Percentiles rank a stretch among this genome's conserved stretches.
These are phyloP conservation scores for Mycalesis mineus DNA, from an alignment of 2,888 invertebrate species.

Conservation along the genomic window DNA sequence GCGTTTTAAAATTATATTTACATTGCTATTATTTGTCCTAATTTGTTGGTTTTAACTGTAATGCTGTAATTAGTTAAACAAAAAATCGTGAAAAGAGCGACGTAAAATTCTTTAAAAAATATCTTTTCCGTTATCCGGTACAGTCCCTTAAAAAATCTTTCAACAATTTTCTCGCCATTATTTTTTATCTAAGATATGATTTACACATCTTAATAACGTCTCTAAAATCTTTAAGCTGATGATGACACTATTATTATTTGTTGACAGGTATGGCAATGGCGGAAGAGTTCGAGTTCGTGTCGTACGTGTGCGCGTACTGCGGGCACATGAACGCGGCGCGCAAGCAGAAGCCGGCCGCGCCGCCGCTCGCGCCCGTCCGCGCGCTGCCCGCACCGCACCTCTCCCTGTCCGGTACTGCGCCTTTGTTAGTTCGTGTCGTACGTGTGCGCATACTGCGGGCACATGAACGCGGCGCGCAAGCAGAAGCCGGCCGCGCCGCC, in stretches of 20 bases:
- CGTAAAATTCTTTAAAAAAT: too few species aligned
- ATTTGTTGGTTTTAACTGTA: too few species aligned
- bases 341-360: constrained; percentile 89
- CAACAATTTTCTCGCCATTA: too few species aligned
- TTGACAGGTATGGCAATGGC: constrained; percentile 82
- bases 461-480: constrained; percentile 92
- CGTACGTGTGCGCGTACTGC: constrained; percentile 96
- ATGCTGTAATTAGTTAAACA: too few species aligned
- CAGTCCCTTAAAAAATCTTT: too few species aligned
- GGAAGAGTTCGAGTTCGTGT: constrained; percentile 85
- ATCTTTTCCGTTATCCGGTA: too few species aligned
- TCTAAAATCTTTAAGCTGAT: too few species aligned
- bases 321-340: constrained; percentile 90
- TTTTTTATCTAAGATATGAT: too few species aligned
- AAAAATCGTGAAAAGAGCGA: too few species aligned
- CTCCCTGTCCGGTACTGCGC: constrained; percentile 4
- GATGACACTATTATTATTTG: not conserved
- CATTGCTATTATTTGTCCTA: too few species aligned
- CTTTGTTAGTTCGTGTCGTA: constrained; percentile 58
- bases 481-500: constrained; percentile 88
- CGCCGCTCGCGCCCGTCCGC: constrained; percentile 55
- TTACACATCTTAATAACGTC: too few species aligned
- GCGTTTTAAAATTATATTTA: too few species aligned
- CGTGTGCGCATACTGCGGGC: constrained; percentile 93
- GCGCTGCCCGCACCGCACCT: constrained; percentile 28